Evolutionary conservation across 2,888 invertebrate genomes (phyloP), one percentile per base, ranked within the genome.

Genomic region (Sarcophaga carnaria): DNA sequence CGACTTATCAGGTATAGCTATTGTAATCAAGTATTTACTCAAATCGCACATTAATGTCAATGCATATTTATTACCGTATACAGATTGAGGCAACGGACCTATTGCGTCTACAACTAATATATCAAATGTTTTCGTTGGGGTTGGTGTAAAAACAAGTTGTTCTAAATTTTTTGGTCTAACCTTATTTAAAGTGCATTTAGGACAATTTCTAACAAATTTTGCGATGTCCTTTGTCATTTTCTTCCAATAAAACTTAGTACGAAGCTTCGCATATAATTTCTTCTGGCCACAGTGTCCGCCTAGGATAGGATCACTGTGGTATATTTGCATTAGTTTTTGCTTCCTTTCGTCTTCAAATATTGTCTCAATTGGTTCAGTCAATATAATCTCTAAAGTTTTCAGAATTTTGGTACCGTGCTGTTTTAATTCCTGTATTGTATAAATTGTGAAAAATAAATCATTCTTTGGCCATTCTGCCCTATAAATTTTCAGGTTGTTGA

Each of bases 81-180:
- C 49, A 2, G 85, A 87, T 22, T 63, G 81, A 22, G 80, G 81
- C 27, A 88, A 79, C 67, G 88, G 87, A 37, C 88, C 89, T 49
- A 89, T 86, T 37, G 86, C 87, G 66, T 88, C 82, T 54, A 87
- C 45, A 62, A 83, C 67, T 17, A 88, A 79, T 62, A 78, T 80
- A 27, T 88, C 81, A 67, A 87, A 85, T 59, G 84, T 59, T 62
- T 77, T 76, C 3, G 75, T 83, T 74, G 80, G 74, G 4, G 75
- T 85, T 78, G 80, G 70, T 8, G 83, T 85, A 12, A 82, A 80
- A 66, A 83, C 74, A 49, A 83, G 72, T 63, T 79, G 22, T 27
- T 83, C 83, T 47, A 83, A 75, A 20, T 45, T 83, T 67, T 70
- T 22, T 22, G 22, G 22, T 22, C 22, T 22, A 22, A 22, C 22